Percentiles rank a stretch among this genome's conserved stretches.
Conservation (phyloP, 2,797 vertebrate genomes). For the Poeciliopsis turneri region DNA sequence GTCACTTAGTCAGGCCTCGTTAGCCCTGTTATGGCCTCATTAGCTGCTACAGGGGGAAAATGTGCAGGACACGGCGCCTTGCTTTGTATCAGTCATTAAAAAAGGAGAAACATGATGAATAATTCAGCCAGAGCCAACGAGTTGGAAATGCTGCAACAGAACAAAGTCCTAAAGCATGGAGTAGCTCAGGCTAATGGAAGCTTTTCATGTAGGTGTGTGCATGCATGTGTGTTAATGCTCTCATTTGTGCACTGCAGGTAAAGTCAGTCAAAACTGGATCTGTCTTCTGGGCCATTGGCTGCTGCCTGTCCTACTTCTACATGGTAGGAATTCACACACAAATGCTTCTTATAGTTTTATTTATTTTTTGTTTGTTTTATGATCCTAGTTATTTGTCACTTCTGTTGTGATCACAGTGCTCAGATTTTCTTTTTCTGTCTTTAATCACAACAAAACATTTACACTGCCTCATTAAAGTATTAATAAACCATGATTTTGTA, state of each 20-base stretch:
- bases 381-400: neutral
- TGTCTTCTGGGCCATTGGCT: constrained; percentile 97
- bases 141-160: constrained; percentile 17
- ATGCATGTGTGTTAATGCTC: constrained; percentile 10
- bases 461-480: neutral
- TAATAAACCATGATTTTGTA: neutral
- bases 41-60: constrained; percentile 29
- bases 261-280: constrained; percentile 99
- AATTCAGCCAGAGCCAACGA: constrained; percentile 32
- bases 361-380: neutral
- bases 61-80: constrained; percentile 17
- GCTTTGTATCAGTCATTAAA: constrained; percentile 43
- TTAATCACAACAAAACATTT: neutral
- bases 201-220: neutral
- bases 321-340: constrained; percentile 85
- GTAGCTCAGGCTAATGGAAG: constrained; percentile 15
- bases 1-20: constrained; percentile 32
- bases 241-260: constrained; percentile 78
- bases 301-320: constrained; percentile 97
- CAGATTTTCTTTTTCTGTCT: neutral
- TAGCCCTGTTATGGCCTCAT: constrained; percentile 36
- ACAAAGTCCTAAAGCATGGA: constrained; percentile 27
- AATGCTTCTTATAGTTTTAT: neutral
- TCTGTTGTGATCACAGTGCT: neutral
- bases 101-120: constrained; percentile 36